These are phyloP conservation scores for Micromussa lordhowensis DNA, from an alignment of 92 coral and sea anemone species.

Conservation along the genomic window DNA sequence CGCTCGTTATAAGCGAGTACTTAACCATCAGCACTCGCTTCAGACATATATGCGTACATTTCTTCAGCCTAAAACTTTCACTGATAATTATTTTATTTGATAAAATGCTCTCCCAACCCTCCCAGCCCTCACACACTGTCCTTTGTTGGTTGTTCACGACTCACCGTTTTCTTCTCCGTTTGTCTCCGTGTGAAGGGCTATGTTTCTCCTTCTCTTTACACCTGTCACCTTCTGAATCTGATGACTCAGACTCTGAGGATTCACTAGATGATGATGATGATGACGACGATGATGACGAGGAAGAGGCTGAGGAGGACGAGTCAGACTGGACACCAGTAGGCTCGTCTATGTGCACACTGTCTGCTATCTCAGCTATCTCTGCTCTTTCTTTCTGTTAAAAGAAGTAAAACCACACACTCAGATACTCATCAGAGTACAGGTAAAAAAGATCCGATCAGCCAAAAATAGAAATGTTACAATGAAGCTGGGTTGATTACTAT, in stretches of 20 bases:
- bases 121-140: background rate
- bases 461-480: too few relatives aligned
- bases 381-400: constrained; percentile 86
- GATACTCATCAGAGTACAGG: background rate
- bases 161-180: constrained; percentile 63
- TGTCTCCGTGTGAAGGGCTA: constrained; percentile 65
- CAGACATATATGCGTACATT: too few relatives aligned
- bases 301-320: constrained; percentile 93
- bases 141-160: background rate
- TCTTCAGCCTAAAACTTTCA: too few relatives aligned
- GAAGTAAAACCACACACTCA: background rate
- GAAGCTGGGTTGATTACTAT: too few relatives aligned
- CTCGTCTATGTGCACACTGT: constrained; percentile 76
- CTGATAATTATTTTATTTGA: too few relatives aligned
- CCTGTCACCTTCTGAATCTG: constrained; percentile 77
- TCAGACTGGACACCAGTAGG: constrained; percentile 95
- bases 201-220: constrained; percentile 75
- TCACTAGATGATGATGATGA: constrained; percentile 86
- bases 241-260: constrained; percentile 71
- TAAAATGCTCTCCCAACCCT: too few relatives aligned
- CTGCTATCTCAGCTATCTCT: constrained; percentile 86
- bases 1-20: too few relatives aligned
- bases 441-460: too few relatives aligned
- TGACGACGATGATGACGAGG: constrained; percentile 89
- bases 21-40: too few relatives aligned